Conservation (phyloP, 2,113 vertebrate species). For the Centropristis striata region DNA sequence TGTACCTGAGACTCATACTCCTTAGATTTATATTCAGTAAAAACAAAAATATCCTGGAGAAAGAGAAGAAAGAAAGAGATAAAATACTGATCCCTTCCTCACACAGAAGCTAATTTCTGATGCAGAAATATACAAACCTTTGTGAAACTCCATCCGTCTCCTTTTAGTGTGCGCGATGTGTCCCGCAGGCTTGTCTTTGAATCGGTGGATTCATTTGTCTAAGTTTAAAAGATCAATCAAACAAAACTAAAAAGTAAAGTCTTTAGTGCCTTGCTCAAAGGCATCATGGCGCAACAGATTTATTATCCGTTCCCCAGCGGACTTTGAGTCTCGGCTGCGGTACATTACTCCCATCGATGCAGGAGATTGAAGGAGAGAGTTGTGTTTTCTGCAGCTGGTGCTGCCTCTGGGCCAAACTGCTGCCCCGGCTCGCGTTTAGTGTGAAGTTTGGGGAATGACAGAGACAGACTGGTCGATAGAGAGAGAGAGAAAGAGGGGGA, state of each 20-base stretch:
- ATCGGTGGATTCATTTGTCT: not conserved
- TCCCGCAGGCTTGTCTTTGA: not conserved
- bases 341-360: slow-evolving; percentile 33
- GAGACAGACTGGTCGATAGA: slow-evolving; percentile 5
- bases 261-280: slow-evolving; percentile 30
- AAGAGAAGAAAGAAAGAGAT: not conserved
- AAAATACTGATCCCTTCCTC: too few species aligned
- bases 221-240: slow-evolving; percentile 41
- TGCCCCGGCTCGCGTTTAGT: not conserved
- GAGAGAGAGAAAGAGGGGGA: not conserved
- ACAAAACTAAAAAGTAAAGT: slow-evolving; percentile 9
- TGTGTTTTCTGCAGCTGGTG: not conserved
- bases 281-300: not conserved
- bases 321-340: not conserved
- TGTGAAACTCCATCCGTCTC: not conserved
- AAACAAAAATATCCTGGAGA: too few species aligned
- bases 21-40: too few species aligned
- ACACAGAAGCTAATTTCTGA: not conserved
- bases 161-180: not conserved
- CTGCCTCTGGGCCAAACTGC: slow-evolving; percentile 6
- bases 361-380: slow-evolving; percentile 5
- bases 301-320: slow-evolving; percentile 17
- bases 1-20: too few species aligned
- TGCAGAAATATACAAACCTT: not conserved
- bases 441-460: slow-evolving; percentile 1